These are phyloP conservation scores for Chauna torquata DNA, from an alignment of 2,113 vertebrate genomes.

Conservation along the genomic window DNA sequence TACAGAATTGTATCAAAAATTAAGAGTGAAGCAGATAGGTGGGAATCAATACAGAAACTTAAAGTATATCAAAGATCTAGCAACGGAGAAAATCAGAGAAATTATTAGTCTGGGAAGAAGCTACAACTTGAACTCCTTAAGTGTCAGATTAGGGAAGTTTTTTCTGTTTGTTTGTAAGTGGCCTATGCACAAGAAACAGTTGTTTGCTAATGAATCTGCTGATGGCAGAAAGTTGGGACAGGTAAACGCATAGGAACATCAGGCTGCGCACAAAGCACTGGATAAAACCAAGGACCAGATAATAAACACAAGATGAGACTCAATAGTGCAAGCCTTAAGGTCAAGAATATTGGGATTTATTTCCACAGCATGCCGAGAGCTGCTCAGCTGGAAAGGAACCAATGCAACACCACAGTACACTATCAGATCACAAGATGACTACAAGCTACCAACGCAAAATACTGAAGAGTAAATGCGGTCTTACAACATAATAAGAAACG, in stretches of 20 bases:
- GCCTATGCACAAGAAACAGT: neutral
- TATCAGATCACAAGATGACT: rapidly evolving
- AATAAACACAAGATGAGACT: neutral
- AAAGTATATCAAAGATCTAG: neutral
- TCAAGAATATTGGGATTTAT: neutral
- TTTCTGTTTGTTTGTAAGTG: neutral
- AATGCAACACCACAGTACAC: neutral
- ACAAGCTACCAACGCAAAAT: neutral
- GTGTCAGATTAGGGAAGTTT: neutral
- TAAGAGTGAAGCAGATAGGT: neutral
- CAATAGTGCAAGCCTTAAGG: neutral
- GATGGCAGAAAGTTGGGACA: neutral
- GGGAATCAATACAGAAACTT: neutral
- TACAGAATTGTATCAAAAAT: neutral
- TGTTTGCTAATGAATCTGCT: neutral
- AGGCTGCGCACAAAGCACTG: neutral
- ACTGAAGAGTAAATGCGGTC: neutral
- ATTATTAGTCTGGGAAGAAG: neutral
- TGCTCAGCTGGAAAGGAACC: neutral
- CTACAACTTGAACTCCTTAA: neutral
- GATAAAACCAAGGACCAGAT: neutral
- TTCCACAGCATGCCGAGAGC: neutral
- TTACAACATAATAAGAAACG: neutral
- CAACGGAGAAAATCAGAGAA: neutral
- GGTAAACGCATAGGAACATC: neutral